These are phyloP conservation scores for Vidua chalybeata DNA, from an alignment of 2,113 vertebrate genomes.

Conservation along the genomic window DNA sequence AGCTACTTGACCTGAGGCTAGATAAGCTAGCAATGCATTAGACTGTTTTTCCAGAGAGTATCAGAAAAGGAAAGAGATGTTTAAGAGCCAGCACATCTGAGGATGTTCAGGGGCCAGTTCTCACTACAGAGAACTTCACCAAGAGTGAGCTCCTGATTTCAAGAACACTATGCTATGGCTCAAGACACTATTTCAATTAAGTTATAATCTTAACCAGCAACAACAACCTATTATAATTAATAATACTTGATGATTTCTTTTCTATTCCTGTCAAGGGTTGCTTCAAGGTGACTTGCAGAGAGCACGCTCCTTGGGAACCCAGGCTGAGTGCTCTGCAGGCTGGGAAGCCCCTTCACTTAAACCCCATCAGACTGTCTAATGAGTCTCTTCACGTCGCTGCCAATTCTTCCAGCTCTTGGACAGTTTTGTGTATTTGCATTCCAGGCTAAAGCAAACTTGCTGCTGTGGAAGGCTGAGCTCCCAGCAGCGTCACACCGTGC, in stretches of 20 bases:
- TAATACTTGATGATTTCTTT: slow-evolving; percentile 37
- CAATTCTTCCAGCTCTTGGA: background rate
- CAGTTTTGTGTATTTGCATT: background rate
- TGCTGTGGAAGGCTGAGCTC: background rate
- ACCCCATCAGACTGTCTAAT: background rate
- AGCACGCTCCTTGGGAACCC: background rate
- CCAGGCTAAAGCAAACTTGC: background rate
- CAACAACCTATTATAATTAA: slow-evolving; percentile 55
- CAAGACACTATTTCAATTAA: slow-evolving; percentile 19
- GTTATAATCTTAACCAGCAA: slow-evolving; percentile 24
- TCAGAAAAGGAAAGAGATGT: background rate
- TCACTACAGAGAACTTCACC: background rate
- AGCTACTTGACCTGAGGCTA: background rate
- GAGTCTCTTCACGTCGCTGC: background rate
- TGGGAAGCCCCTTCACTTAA: background rate
- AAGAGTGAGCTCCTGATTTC: background rate
- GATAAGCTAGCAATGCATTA: background rate
- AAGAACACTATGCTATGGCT: background rate
- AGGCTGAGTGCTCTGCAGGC: background rate
- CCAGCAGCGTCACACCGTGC: background rate
- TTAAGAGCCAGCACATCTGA: background rate
- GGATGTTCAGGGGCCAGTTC: background rate
- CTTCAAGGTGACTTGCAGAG: slow-evolving; percentile 16
- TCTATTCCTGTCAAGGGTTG: slow-evolving; percentile 31
- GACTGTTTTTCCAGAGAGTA: background rate